Evolutionary conservation across 2,113 vertebrate species (phyloP).

Genomic region (Odocoileus virginianus): DNA sequence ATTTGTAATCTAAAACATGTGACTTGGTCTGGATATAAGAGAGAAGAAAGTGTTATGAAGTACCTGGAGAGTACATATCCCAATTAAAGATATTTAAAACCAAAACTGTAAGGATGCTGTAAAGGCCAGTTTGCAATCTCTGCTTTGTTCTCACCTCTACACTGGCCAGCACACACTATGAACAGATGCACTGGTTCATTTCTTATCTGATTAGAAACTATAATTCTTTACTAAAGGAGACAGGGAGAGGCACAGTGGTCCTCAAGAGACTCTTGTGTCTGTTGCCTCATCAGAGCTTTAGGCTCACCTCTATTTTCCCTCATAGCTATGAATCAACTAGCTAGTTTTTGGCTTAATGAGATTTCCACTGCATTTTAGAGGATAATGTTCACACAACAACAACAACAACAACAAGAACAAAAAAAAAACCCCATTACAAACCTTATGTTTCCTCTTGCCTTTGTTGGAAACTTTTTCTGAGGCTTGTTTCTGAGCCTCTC

Average conservation of each 20-base stretch:
- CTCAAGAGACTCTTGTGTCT: background rate
- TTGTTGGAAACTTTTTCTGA: constrained; percentile 90
- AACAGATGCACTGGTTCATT: background rate
- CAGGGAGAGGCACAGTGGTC: background rate
- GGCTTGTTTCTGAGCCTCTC: constrained; percentile 89
- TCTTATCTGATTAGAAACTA: background rate
- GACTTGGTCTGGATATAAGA: background rate
- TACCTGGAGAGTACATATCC: background rate
- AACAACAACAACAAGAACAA: background rate
- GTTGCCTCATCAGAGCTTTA: background rate
- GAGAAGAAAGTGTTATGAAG: background rate
- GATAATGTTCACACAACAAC: background rate
- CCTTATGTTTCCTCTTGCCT: constrained; percentile 96
- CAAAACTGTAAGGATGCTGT: background rate
- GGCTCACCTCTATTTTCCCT: background rate
- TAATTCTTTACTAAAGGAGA: background rate
- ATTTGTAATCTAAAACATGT: background rate
- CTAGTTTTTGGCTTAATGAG: background rate
- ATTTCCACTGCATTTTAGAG: constrained; percentile 13
- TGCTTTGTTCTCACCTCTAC: background rate
- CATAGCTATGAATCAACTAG: background rate
- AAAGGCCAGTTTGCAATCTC: background rate
- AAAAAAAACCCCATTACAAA: constrained; percentile 69
- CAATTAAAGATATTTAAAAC: background rate
- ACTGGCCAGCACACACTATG: background rate